Base-by-base conservation (phyloP, 2,888 invertebrate species). In the Apamea anceps region DNA sequence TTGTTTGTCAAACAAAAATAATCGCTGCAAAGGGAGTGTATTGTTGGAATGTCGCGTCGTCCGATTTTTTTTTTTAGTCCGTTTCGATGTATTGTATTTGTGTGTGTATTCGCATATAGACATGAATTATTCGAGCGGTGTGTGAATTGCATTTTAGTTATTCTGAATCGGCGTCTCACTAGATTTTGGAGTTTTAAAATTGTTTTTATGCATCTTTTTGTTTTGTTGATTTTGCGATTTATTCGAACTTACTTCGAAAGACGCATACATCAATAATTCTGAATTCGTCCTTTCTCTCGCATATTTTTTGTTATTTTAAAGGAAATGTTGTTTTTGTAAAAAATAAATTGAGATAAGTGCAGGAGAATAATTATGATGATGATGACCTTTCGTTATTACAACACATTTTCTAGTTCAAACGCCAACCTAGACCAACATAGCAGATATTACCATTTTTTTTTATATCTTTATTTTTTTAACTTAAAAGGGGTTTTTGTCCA, bases 1-100 rank as follows among this genome's bases (percentile, higher is more conserved):
- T 84, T 87, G 32, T 80, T 84, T 84, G 75, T 48, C 68, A 84
- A 77, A 84, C n/a, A 80, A 75, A 79, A 79, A 77, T 48, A 75
- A 60, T n/a, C 12, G 63, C 60, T 77, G 66, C 10, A 65, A 77
- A 74, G 15, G n/a, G 45, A 62, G 15, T 32, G 21, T 45, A 68
- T 75, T 80, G 68, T 68, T 67, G 18, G 25, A 85, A 67, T 51
- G n/a, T 15, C 21, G 25, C 25, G 8, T 32, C 15, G 28, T 37
- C 37, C 37, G 13, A 37, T 37, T 4, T 7, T 25, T 25, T n/a
- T n/a, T 66, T 76, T 68, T 75, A 28, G 18, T 21, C 3, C 48
- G 25, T 57, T 66, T 0, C 48, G 21, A 18, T 60, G 57, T 57
- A 70, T 63, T 51, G 45, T 18, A 71, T 6, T 54, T 70, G 21